phyloP scores from a whole-genome alignment of 2,797 vertebrate species.

The Dermochelys coriacea region DNA sequence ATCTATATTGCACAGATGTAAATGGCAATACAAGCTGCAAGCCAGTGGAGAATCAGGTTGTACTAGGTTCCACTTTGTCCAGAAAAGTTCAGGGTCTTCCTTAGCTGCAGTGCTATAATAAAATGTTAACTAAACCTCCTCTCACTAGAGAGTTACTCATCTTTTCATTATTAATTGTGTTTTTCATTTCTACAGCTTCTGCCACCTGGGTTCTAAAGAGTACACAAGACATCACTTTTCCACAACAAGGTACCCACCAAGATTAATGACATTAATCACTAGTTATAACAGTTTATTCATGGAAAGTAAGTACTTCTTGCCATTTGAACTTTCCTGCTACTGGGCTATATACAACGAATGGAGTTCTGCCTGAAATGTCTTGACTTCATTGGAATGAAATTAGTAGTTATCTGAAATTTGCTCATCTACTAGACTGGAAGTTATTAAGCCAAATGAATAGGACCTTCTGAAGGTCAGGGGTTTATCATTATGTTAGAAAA shows the following conservation, averaged over 20 bases:
- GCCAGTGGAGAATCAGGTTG: neutral
- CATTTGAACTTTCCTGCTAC: neutral
- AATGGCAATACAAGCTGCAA: neutral
- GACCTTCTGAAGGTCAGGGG: neutral
- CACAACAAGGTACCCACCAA: neutral
- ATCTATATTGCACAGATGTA: neutral
- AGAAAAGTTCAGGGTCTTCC: neutral
- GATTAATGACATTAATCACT: neutral
- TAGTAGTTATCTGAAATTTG: constrained; percentile 32
- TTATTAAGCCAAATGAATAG: constrained; percentile 11
- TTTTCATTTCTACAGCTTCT: neutral
- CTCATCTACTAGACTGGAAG: neutral
- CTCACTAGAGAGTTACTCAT: neutral
- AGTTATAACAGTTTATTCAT: neutral
- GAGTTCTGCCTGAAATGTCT: neutral
- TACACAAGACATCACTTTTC: neutral
- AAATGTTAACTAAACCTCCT: neutral
- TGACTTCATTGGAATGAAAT: neutral
- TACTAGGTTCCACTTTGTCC: neutral
- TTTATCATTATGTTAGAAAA: constrained; percentile 26
- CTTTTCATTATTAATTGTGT: neutral
- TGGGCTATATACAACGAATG: neutral
- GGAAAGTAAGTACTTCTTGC: neutral
- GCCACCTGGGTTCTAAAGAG: accelerated
- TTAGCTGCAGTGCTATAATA: neutral